Evolutionary conservation across 2,888 invertebrate genomes (phyloP).

Genomic region (Leuctra nigra): DNA sequence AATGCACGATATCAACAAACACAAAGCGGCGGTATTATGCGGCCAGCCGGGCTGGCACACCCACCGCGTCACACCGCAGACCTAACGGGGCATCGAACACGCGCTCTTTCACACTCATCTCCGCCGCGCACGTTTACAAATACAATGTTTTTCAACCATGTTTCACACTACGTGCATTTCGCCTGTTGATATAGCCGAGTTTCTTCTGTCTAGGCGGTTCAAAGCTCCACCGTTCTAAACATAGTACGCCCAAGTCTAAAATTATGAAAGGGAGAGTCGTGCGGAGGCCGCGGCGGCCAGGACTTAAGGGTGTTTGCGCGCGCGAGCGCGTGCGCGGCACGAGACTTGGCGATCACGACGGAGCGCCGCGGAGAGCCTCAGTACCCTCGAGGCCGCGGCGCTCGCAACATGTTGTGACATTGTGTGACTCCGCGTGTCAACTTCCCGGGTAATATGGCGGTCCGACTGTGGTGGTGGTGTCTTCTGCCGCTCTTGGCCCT

Average conservation of each 20-base stretch:
- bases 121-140: no score
- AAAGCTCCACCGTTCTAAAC: conserved; percentile 4
- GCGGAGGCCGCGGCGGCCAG: conserved; percentile 6
- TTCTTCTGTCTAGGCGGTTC: not conserved
- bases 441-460: conserved; percentile 19
- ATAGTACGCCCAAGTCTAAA: conserved; percentile 11
- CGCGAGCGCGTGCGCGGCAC: conserved; percentile 6
- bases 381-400: conserved; percentile 16
- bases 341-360: conserved; percentile 1
- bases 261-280: conserved; percentile 7
- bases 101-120: no score
- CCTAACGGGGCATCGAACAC: no score
- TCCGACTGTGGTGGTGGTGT: conserved; percentile 15
- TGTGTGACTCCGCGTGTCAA: no score
- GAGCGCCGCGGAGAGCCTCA: conserved; percentile 13
- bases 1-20: no score
- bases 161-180: not conserved
- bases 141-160: no score
- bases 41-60: no score
- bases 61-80: no score
- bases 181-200: not conserved
- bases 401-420: conserved; percentile 21
- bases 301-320: not conserved
- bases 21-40: no score
- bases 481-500: conserved; percentile 16